These are phyloP conservation scores for Phorcus lineatus DNA, from an alignment of 2,888 invertebrate species.

Conservation along the genomic window DNA sequence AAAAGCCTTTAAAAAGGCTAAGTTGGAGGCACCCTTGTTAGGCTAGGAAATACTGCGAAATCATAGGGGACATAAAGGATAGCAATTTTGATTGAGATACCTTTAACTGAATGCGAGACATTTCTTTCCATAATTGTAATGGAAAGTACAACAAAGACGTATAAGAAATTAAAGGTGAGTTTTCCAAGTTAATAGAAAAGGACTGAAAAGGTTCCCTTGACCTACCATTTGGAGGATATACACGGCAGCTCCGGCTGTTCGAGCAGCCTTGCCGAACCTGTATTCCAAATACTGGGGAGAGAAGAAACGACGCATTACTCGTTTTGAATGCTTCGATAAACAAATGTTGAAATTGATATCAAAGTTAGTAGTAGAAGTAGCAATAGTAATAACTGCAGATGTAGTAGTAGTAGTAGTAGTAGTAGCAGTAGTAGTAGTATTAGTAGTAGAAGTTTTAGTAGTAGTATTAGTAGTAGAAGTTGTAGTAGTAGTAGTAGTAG, in stretches of 20 bases:
- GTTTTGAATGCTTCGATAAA: not conserved
- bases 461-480: constrained; percentile 25
- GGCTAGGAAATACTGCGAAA: no score
- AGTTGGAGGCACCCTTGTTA: no score
- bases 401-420: constrained; percentile 4
- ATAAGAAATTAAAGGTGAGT: not conserved
- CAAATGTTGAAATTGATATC: not conserved
- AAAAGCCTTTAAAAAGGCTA: no score
- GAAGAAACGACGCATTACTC: not conserved
- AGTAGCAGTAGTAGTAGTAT: not conserved
- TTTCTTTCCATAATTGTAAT: no score
- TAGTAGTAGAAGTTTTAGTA: not conserved
- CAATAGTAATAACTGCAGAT: not conserved
- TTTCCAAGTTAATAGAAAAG: not conserved
- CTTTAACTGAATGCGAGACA: no score
- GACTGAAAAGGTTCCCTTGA: not conserved
- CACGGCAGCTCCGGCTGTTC: constrained; percentile 87
- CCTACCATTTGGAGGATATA: constrained; percentile 93
- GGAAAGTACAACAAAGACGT: not conserved
- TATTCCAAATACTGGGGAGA: constrained; percentile 87
- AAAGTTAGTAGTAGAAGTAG: not conserved
- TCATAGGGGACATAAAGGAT: no score
- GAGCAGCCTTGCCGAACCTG: constrained; percentile 85
- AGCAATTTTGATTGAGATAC: no score
- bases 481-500: constrained; percentile 39